Conservation (phyloP, 2,888 invertebrate species). For the Octonoba sinensis region DNA sequence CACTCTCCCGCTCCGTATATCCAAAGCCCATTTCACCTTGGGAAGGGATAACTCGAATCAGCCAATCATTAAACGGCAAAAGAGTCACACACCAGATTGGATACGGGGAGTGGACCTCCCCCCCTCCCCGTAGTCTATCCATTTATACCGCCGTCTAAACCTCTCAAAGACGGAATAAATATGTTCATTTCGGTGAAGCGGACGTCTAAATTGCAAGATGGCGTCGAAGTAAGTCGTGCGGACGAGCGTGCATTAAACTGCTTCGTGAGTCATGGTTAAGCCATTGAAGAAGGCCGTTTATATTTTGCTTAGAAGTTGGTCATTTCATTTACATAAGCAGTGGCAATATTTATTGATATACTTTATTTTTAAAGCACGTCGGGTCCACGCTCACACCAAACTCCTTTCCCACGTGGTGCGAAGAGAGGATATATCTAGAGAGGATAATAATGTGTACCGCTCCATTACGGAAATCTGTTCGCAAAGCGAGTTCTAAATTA, state of each 20-base stretch:
- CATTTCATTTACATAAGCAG: constrained; percentile 62
- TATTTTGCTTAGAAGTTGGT: constrained; percentile 23
- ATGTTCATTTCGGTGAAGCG: constrained; percentile 24
- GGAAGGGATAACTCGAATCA: constrained; percentile 34
- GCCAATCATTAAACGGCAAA: constrained; percentile 54
- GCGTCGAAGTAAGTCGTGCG: no score
- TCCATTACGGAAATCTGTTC: no score
- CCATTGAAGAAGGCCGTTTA: constrained; percentile 43
- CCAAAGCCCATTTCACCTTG: constrained; percentile 42
- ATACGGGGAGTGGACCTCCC: constrained; percentile 1
- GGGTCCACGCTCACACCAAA: background rate
- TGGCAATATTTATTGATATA: constrained; percentile 58
- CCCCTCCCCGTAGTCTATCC: background rate
- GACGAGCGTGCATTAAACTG: constrained; percentile 32
- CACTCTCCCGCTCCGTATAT: constrained; percentile 36
- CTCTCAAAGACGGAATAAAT: constrained; percentile 50
- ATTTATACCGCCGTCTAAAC: constrained; percentile 25
- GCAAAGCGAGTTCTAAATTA: no score
- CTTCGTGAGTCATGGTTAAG: constrained; percentile 51
- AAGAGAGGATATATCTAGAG: background rate
- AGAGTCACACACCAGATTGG: constrained; percentile 56
- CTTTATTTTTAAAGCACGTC: constrained; percentile 55
- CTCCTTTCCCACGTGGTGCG: background rate
- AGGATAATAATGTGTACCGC: no score
- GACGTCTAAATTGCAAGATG: constrained; percentile 45